phyloP scores from a whole-genome alignment of 2,888 invertebrate genomes.

The Aphrophora alni region DNA sequence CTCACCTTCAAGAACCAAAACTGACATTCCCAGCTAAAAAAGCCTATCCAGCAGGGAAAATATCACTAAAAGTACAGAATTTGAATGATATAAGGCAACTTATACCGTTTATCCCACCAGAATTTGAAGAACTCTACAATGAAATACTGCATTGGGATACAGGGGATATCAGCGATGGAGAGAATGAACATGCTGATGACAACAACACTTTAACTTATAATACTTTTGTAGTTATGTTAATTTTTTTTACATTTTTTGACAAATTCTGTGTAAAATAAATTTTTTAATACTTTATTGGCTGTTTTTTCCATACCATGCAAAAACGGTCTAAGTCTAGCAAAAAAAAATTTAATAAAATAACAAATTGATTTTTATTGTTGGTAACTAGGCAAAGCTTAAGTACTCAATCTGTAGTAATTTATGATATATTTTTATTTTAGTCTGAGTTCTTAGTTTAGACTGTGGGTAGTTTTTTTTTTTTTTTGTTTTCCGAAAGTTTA shows the following conservation, averaged over 20 bases:
- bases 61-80: neutral
- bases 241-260: neutral
- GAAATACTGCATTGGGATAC: neutral
- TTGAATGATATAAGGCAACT: neutral
- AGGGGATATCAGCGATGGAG: neutral
- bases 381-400: neutral
- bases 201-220: neutral
- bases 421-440: neutral
- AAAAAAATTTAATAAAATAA: neutral
- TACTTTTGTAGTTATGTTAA: no score
- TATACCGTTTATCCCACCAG: neutral
- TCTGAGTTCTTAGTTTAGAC: neutral
- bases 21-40: neutral
- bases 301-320: neutral
- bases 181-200: neutral
- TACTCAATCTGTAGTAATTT: neutral
- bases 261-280: neutral
- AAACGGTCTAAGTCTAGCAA: neutral
- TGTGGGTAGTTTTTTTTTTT: neutral
- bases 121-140: neutral
- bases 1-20: neutral
- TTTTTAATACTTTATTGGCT: neutral
- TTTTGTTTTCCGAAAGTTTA: no score
- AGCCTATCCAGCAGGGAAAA: neutral
- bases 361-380: neutral